These are phyloP conservation scores for Agrypnia vestita DNA, from an alignment of 1,140 invertebrate species.

Conservation along the genomic window DNA sequence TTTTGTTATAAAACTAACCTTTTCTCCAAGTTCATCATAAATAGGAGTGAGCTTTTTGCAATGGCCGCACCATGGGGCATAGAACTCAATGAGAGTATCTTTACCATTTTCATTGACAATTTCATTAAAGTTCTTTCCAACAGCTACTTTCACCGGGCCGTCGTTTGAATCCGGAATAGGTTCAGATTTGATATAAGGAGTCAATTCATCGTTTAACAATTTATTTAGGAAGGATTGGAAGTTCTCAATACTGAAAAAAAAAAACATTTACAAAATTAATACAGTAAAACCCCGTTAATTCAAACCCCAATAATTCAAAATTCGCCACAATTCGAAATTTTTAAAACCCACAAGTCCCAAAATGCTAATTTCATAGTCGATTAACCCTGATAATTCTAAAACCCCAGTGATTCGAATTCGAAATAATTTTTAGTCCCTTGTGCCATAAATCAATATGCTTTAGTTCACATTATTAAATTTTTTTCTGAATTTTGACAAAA, in stretches of 20 bases:
- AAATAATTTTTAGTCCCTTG: too few species aligned
- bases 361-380: too few species aligned
- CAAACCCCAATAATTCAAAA: too few species aligned
- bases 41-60: constrained; percentile 96
- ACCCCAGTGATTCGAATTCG: too few species aligned
- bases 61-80: constrained; percentile 99
- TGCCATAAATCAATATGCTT: too few species aligned
- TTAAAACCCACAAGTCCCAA: too few species aligned
- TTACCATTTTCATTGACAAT: constrained; percentile 92
- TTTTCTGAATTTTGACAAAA: too few species aligned
- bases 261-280: neutral
- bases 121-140: constrained; percentile 98
- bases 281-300: too few species aligned
- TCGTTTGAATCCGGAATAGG: constrained; percentile 90
- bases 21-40: constrained; percentile 95
- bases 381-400: too few species aligned
- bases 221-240: constrained; percentile 93
- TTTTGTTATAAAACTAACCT: constrained; percentile 73
- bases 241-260: constrained; percentile 82
- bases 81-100: constrained; percentile 97
- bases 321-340: too few species aligned
- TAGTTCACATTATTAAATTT: too few species aligned
- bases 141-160: constrained; percentile 91
- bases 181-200: constrained; percentile 97
- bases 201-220: constrained; percentile 86